These are phyloP conservation scores for Netelia virgata DNA, from an alignment of 2,888 invertebrate species.

Conservation along the genomic window DNA sequence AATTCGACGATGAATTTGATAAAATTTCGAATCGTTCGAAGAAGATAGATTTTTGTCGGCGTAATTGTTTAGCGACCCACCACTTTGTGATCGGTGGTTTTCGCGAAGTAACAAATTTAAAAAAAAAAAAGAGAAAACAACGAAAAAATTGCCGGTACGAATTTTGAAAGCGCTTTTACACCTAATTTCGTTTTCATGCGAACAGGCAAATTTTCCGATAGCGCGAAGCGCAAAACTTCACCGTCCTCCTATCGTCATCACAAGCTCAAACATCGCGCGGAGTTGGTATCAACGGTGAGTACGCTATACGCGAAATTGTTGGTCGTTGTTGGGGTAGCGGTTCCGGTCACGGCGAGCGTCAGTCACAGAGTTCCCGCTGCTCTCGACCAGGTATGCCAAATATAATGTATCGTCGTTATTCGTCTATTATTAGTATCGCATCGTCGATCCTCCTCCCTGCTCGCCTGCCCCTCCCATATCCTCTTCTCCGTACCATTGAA, in stretches of 20 bases:
- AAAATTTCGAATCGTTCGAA: no score
- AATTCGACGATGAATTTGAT: no score
- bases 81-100: no score
- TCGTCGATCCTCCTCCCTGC: slow-evolving; percentile 30
- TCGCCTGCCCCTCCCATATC: background rate
- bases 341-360: slow-evolving; percentile 95
- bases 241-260: slow-evolving; percentile 54
- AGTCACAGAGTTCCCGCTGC: slow-evolving; percentile 91
- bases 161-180: background rate
- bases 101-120: no score
- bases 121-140: background rate
- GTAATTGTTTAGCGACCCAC: no score
- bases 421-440: slow-evolving; percentile 35
- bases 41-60: no score
- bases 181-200: background rate
- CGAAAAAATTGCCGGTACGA: background rate
- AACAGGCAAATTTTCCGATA: slow-evolving; percentile 51
- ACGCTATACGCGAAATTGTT: slow-evolving; percentile 93
- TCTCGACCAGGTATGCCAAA: slow-evolving; percentile 88
- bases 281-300: slow-evolving; percentile 81
- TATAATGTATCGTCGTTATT: slow-evolving; percentile 60
- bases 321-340: slow-evolving; percentile 90
- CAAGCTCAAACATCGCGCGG: slow-evolving; percentile 75
- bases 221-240: slow-evolving; percentile 50
- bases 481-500: slow-evolving; percentile 8